Percentiles rank a stretch among this genome's conserved stretches.
Conservation (phyloP, 2,113 vertebrate species). For the Anguilla rostrata region DNA sequence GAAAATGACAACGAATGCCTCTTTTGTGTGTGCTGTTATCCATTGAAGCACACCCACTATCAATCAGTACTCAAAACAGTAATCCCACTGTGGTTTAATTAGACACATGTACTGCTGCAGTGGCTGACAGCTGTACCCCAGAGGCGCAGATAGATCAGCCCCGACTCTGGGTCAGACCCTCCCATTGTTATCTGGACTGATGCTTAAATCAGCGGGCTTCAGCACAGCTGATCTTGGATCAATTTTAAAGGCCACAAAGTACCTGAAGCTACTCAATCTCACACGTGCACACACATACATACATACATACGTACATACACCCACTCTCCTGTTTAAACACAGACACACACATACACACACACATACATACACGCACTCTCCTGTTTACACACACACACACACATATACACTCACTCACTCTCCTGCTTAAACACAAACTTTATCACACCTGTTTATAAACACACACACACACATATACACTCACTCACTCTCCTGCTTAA, state of each 20-base stretch:
- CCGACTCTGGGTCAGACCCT: background rate
- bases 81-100: background rate
- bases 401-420: too few relatives aligned
- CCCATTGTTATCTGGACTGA: background rate
- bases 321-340: too few relatives aligned
- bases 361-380: too few relatives aligned
- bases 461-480: too few relatives aligned
- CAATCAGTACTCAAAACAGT: background rate
- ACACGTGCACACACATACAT: background rate
- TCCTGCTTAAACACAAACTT: too few relatives aligned
- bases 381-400: too few relatives aligned
- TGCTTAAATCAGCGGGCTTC: background rate
- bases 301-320: background rate
- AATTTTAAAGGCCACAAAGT: slow-evolving; percentile 1
- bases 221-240: background rate
- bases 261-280: background rate
- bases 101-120: background rate
- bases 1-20: background rate
- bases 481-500: too few relatives aligned
- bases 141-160: background rate
- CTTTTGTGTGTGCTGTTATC: background rate
- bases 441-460: too few relatives aligned
- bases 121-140: background rate
- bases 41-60: background rate
- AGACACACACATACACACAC: too few relatives aligned